A percentile compares a stretch with the other conserved stretches of the same genome.
Evolutionary conservation across 2,113 vertebrate genomes (phyloP).

Genomic region (Dicrurus megarhynchus): DNA sequence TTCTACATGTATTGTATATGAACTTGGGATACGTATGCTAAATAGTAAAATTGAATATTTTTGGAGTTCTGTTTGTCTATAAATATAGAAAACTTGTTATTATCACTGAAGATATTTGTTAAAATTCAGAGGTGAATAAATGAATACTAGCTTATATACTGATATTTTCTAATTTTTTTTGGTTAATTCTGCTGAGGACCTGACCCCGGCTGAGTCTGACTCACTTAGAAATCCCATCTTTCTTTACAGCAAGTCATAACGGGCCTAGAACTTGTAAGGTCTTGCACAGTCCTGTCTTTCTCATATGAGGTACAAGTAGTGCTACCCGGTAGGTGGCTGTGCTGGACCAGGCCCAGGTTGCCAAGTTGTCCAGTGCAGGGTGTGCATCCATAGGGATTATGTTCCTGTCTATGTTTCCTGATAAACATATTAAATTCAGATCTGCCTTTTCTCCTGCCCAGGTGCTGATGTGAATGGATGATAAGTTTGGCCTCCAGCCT

Average conservation of each 20-base stretch:
- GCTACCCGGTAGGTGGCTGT: background rate
- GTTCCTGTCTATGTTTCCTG: rapidly evolving
- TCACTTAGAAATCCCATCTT: background rate
- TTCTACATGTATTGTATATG: background rate
- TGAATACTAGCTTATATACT: background rate
- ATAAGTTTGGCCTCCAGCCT: background rate
- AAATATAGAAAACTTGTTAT: background rate
- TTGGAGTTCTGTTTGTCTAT: background rate
- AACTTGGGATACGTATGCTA: background rate
- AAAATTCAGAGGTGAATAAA: background rate
- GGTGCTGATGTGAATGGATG: background rate
- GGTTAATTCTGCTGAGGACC: background rate
- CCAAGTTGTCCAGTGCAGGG: background rate
- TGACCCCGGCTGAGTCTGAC: background rate
- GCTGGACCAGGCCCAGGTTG: background rate
- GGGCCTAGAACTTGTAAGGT: background rate
- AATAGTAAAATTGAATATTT: background rate
- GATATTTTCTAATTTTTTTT: background rate
- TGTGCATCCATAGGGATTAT: background rate
- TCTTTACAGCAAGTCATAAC: background rate
- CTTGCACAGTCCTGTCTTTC: background rate
- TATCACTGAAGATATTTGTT: background rate
- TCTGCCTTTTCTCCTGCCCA: background rate
- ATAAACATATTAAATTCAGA: background rate
- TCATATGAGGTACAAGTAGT: background rate